Conservation (phyloP, 2,888 invertebrate species). For the Caenorhabditis uteleia region DNA sequence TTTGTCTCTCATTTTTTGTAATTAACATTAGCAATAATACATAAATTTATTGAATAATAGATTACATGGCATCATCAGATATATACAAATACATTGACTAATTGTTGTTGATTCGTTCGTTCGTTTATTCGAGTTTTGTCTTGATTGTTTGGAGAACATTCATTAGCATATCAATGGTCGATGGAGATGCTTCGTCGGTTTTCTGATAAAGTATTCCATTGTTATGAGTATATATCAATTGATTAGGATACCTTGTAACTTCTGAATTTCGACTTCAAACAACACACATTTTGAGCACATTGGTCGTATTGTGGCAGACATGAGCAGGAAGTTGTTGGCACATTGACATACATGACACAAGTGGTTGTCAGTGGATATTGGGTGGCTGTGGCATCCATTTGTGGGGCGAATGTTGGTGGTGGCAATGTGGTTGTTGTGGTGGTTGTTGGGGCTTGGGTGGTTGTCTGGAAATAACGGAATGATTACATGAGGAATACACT, state of each 20-base stretch:
- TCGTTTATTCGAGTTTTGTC: constrained; percentile 40
- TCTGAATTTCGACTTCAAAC: constrained; percentile 51
- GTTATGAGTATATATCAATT: background rate
- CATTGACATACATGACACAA: constrained; percentile 49
- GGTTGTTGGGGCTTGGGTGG: constrained; percentile 2
- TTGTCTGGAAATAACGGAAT: background rate
- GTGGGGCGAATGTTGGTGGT: constrained; percentile 11
- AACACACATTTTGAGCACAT: constrained; percentile 59
- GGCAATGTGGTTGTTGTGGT: constrained; percentile 18
- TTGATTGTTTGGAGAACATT: constrained; percentile 58
- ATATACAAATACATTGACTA: constrained; percentile 1
- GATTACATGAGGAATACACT: background rate
- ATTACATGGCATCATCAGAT: constrained; percentile 1
- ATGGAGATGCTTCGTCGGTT: constrained; percentile 36
- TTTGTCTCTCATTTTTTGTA: background rate
- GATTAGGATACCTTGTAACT: constrained; percentile 43
- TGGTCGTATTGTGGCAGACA: constrained; percentile 60
- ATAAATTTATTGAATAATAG: constrained; percentile 33
- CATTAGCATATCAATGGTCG: constrained; percentile 57
- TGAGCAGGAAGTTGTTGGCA: constrained; percentile 41
- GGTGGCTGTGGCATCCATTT: constrained; percentile 9
- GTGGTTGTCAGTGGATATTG: constrained; percentile 58
- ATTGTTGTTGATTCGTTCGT: background rate
- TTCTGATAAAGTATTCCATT: constrained; percentile 15
- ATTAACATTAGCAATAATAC: background rate